Conservation (phyloP, 2,113 vertebrate species). For the Channa maculata region DNA sequence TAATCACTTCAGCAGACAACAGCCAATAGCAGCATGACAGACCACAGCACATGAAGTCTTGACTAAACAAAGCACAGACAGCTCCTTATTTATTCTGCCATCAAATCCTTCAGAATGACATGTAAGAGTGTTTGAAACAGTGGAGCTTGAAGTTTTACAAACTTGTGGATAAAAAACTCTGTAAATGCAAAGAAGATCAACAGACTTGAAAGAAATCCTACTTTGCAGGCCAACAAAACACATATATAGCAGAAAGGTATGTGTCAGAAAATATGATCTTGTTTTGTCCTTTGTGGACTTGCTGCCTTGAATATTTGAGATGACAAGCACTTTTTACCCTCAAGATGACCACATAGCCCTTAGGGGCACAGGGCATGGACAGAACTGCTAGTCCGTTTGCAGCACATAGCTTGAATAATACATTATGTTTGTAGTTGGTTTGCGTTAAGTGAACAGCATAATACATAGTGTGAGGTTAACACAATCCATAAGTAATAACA, state of each 20-base stretch:
- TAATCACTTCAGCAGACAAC: slow-evolving; percentile 5
- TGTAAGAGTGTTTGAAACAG: background rate
- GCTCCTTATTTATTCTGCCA: background rate
- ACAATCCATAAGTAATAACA: background rate
- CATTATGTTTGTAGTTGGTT: slow-evolving; percentile 19
- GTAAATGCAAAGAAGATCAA: background rate
- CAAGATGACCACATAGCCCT: slow-evolving; percentile 21
- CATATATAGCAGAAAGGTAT: background rate
- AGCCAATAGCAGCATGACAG: background rate
- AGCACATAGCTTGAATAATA: slow-evolving; percentile 59
- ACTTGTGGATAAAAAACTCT: background rate
- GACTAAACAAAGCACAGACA: slow-evolving; percentile 7
- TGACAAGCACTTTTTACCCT: background rate
- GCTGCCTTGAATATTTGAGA: slow-evolving; percentile 13
- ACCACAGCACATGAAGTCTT: background rate
- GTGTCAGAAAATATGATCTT: background rate
- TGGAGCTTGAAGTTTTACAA: background rate
- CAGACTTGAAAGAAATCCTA: background rate
- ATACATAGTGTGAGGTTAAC: slow-evolving; percentile 18
- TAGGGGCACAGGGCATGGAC: slow-evolving; percentile 8
- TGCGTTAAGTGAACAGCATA: slow-evolving; percentile 11
- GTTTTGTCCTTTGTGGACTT: no score
- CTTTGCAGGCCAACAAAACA: background rate
- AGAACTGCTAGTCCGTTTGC: slow-evolving; percentile 32
- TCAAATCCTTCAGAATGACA: background rate